phyloP scores from a whole-genome alignment of 2,113 vertebrate genomes.

The Passerina amoena region DNA sequence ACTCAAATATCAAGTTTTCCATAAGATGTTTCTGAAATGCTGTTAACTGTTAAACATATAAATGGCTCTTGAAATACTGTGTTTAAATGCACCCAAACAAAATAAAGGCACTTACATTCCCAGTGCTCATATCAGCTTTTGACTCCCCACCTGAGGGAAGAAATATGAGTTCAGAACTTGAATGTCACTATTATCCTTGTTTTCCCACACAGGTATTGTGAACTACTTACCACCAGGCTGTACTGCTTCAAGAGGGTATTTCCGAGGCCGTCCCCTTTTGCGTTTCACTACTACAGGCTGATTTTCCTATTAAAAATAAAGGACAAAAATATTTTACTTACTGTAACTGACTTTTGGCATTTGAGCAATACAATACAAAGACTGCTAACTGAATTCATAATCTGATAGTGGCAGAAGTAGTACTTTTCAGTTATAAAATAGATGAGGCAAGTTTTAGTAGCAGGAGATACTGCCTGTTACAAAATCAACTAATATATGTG shows the following conservation, averaged over 20 bases:
- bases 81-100: constrained; percentile 50
- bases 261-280: constrained; percentile 79
- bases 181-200: not conserved
- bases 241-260: constrained; percentile 71
- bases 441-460: not conserved
- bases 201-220: not conserved
- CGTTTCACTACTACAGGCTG: constrained; percentile 73
- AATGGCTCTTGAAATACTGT: not conserved
- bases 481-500: not conserved
- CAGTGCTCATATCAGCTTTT: constrained; percentile 65
- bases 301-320: constrained; percentile 56
- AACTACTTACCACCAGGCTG: constrained; percentile 69
- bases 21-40: not conserved
- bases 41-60: not conserved
- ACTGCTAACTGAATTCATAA: not conserved
- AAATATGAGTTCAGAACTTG: constrained; percentile 66
- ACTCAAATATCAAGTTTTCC: not conserved
- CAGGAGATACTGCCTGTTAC: not conserved
- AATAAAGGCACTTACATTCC: constrained; percentile 72
- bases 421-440: not conserved
- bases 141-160: constrained; percentile 73
- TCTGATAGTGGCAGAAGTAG: not conserved
- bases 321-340: not conserved
- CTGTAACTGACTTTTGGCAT: not conserved
- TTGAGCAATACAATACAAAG: not conserved